phyloP scores from a whole-genome alignment of 2,797 vertebrate species.

The Aeoliscus strigatus region DNA sequence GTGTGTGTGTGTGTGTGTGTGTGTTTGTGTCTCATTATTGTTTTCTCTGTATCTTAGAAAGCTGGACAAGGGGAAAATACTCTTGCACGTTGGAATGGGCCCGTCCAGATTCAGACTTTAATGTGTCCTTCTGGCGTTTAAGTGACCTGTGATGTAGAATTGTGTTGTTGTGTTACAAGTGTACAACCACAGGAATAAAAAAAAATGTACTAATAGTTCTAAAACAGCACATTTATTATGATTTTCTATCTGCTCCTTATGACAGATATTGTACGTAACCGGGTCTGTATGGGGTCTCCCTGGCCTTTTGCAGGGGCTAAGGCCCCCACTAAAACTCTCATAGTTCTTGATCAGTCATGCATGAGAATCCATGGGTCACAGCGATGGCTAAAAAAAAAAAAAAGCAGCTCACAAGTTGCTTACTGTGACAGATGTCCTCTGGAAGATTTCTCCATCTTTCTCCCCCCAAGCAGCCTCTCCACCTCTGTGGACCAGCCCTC shows the following conservation, averaged over 20 bases:
- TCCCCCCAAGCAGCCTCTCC: constrained; percentile 12
- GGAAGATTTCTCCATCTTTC: constrained; percentile 54
- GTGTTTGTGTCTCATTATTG: no score
- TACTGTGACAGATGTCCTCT: constrained; percentile 71
- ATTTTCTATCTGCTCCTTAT: constrained; percentile 5
- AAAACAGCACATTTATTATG: constrained; percentile 2
- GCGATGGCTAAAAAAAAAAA: constrained; percentile 53
- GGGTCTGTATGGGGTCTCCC: constrained; percentile 39
- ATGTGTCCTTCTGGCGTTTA: no score
- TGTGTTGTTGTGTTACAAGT: no score
- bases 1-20: no score
- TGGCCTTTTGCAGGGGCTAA: constrained; percentile 31
- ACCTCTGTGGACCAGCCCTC: constrained; percentile 39
- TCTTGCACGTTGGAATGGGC: no score
- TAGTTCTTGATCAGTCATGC: constrained; percentile 70
- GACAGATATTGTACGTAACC: constrained; percentile 19
- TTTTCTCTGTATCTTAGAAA: constrained; percentile 11
- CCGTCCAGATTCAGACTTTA: no score
- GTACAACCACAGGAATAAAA: no score
- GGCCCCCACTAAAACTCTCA: constrained; percentile 41
- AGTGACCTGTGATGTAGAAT: no score
- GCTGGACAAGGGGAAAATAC: no score
- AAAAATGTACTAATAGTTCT: no score
- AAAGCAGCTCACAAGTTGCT: constrained; percentile 66
- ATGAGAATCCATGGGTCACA: constrained; percentile 65